A percentile compares a stretch with the other conserved stretches of the same genome.
Conservation (phyloP, 2,113 vertebrate genomes). For the Tenrec ecaudatus region DNA sequence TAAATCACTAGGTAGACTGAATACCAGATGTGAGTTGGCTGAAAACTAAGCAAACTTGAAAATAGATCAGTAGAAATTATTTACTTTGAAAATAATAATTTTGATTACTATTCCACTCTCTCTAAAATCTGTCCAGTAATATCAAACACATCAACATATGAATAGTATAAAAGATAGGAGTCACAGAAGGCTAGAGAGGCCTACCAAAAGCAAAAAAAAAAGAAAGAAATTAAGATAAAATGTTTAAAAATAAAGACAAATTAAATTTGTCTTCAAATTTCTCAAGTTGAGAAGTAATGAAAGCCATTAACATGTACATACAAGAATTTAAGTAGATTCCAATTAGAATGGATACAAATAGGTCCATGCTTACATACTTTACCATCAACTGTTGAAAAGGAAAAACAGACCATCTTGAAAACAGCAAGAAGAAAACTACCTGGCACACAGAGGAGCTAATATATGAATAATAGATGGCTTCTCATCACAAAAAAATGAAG, state of each 20-base stretch:
- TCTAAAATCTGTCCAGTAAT: not conserved
- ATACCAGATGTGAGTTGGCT: not conserved
- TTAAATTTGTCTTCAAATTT: not conserved
- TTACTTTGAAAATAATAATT: not conserved
- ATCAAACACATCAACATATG: not conserved
- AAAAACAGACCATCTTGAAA: constrained; percentile 39
- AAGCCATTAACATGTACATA: not conserved
- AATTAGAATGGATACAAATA: not conserved
- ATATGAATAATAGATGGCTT: not conserved
- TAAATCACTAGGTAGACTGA: not conserved
- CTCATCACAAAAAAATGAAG: not conserved
- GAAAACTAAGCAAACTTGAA: not conserved
- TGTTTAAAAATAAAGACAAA: not conserved
- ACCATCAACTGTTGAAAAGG: not conserved
- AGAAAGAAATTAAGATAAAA: not conserved
- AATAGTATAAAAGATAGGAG: not conserved
- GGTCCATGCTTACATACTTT: not conserved
- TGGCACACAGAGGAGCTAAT: not conserved
- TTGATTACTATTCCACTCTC: not conserved
- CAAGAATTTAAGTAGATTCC: not conserved
- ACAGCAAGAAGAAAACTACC: not conserved
- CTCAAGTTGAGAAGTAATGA: not conserved
- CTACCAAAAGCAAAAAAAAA: not conserved
- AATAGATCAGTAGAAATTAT: not conserved
- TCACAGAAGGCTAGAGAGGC: not conserved